Base-by-base conservation (phyloP, 2,113 vertebrate genomes). In the Vombatus ursinus region DNA sequence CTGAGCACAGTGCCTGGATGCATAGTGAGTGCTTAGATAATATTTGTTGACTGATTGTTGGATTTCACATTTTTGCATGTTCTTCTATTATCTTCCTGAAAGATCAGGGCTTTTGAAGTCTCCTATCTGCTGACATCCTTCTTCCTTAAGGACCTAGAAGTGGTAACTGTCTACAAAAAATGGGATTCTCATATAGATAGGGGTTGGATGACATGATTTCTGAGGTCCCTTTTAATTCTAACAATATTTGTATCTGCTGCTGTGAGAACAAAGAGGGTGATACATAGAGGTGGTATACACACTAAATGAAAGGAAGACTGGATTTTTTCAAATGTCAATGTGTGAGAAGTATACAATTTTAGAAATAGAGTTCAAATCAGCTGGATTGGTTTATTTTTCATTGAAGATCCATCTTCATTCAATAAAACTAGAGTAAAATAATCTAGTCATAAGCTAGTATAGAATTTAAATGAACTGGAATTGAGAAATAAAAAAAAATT, bases 291-390 rank as follows among this genome's bases (percentile, higher is more conserved):
- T 90, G 6, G 23, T 89, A 90, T 92, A 84, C 2, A 61, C 68
- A 92, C 92, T 54, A 91, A 92, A 54, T 89, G n/a, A 57, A 92
- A 50, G 77, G 24, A 47, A 95, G 95, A 24, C 25, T 54, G 95
- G 94, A 52, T 91, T 93, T 89, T 94, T 93, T 96, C 53, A 93
- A 92, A 89, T 48, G 92, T 52, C 96, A 48, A 90, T 2, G 92
- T 5, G 37, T 54, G 54, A 92, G 50, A 91, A 52, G 28, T 52
- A 61, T 92, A 93, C 93, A 53, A 94, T 7, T 93, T 94, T 31
- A 89, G 3, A 14, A 23, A 50, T 90, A 95, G 3, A 84, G 19
- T 53, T 31, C 3, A 94, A 90, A 94, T 94, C 84, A 77, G 47
- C 22, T 91, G 5, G 10, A 93, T 84, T 48, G 37, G 7, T 14